Conservation (phyloP, 2,888 invertebrate genomes). For the Sepioteuthis lessoniana region DNA sequence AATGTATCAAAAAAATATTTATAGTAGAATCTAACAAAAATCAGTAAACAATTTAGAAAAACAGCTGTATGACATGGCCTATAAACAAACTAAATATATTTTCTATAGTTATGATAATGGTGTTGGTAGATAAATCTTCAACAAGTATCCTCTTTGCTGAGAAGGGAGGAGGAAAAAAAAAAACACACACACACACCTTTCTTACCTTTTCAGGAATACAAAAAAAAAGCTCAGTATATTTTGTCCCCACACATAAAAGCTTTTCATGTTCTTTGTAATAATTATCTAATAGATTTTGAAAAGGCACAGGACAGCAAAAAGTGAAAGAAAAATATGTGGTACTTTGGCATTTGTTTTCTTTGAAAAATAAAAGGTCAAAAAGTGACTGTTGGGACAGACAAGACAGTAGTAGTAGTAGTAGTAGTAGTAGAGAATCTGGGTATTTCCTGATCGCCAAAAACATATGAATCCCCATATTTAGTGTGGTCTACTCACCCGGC, state of each 20-base stretch:
- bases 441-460: slow-evolving; percentile 20
- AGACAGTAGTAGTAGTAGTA: neutral
- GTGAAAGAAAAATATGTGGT: slow-evolving; percentile 33
- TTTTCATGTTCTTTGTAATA: neutral
- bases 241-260: neutral
- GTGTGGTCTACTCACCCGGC: slow-evolving; percentile 59
- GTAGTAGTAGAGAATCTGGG: slow-evolving; percentile 12
- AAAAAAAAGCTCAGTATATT: neutral
- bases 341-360: neutral
- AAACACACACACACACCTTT: neutral
- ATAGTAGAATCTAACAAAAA: neutral
- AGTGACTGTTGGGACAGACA: slow-evolving; percentile 33
- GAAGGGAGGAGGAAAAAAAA: neutral
- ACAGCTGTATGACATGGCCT: slow-evolving; percentile 8
- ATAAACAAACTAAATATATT: neutral
- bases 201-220: neutral
- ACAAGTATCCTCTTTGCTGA: neutral
- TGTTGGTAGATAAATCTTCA: neutral
- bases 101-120: neutral
- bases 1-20: neutral
- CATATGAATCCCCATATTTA: neutral
- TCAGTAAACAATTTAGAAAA: neutral
- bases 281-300: neutral
- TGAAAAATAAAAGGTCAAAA: neutral
- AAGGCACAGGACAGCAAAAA: slow-evolving; percentile 10